Percentiles rank a stretch among this genome's conserved stretches.
Conservation (phyloP, 2,888 invertebrate species). For the Ennomos erosarius region DNA sequence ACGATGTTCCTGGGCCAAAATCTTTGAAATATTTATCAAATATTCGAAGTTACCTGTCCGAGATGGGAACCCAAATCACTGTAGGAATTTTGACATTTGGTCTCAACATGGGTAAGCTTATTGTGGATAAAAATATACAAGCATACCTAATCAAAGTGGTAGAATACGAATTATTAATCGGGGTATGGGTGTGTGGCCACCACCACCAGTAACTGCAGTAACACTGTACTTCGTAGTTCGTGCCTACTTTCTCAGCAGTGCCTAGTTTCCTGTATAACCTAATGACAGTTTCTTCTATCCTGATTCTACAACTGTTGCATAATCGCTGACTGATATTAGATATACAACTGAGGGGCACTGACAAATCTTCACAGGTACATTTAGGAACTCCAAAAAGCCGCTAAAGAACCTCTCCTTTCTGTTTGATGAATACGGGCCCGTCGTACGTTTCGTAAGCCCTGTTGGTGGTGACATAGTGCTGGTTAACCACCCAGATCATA, state of each 20-base stretch:
- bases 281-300: no score
- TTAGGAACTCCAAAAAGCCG: conserved; percentile 59
- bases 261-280: no score
- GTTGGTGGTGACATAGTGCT: conserved; percentile 87
- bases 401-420: conserved; percentile 63
- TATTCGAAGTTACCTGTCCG: conserved; percentile 86
- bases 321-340: no score
- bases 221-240: no score
- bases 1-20: conserved; percentile 87
- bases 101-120: conserved; percentile 77
- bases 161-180: no score
- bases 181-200: no score
- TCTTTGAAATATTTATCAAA: conserved; percentile 84
- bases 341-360: no score
- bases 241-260: no score
- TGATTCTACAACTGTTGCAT: no score
- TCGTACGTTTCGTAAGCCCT: conserved; percentile 87
- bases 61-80: conserved; percentile 86
- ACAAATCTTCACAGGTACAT: conserved; percentile 53
- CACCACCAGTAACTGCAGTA: no score
- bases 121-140: background rate
- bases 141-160: no score
- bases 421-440: conserved; percentile 86
- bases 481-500: conserved; percentile 87
- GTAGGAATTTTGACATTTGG: conserved; percentile 79